phyloP scores from a whole-genome alignment of 2,797 vertebrate species.

The Ciconia nigra region DNA sequence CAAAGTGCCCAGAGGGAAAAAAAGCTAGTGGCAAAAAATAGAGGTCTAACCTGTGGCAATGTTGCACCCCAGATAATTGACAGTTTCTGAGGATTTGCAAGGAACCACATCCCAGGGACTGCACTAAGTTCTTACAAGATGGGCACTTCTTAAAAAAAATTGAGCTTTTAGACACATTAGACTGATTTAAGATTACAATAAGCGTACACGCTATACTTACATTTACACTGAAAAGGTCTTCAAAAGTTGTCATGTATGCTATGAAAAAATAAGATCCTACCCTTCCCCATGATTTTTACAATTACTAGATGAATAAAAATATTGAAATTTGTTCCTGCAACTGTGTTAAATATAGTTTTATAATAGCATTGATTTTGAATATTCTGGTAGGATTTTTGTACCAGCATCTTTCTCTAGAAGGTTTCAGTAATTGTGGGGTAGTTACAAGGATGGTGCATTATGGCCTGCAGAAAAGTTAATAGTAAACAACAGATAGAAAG shows the following conservation, averaged over 20 bases:
- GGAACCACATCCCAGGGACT: neutral
- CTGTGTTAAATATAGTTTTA: neutral
- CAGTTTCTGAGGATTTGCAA: neutral
- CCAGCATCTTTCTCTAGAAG: neutral
- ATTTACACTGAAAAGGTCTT: neutral
- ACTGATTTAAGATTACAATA: neutral
- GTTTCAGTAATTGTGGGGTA: no score
- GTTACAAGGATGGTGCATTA: neutral
- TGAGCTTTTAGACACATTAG: neutral
- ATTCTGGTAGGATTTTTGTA: neutral
- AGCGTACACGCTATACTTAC: fast-evolving
- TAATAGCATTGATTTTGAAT: neutral
- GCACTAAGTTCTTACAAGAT: neutral
- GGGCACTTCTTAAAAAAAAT: neutral
- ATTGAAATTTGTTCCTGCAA: neutral
- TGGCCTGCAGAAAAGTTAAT: neutral
- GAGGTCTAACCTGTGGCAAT: neutral
- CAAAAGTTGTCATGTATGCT: neutral
- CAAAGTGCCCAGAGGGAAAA: neutral
- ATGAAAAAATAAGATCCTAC: no score
- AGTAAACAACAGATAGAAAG: neutral
- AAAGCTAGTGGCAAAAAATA: neutral
- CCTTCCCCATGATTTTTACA: neutral
- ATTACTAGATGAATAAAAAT: neutral
- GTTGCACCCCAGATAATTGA: neutral